These are phyloP conservation scores for Ceratosolen solmsi DNA, from an alignment of 1,140 invertebrate species.

Conservation along the genomic window DNA sequence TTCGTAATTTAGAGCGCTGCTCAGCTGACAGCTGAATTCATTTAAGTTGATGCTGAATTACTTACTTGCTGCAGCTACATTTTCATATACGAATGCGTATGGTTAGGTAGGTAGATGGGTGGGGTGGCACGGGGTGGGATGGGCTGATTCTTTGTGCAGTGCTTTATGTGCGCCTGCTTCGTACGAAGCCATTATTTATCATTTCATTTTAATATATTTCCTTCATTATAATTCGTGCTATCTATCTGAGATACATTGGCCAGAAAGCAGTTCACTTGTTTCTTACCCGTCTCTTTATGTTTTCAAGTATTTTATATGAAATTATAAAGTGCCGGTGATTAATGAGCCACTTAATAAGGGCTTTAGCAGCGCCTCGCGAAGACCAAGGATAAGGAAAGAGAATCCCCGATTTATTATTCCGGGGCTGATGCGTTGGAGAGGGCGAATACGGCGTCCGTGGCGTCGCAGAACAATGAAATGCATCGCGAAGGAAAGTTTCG, in stretches of 20 bases:
- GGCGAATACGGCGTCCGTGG: not conserved
- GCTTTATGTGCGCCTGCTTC: not conserved
- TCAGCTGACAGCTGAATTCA: conserved; percentile 11
- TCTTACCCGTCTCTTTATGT: not conserved
- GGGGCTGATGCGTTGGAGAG: not conserved
- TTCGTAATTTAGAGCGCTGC: conserved; percentile 18
- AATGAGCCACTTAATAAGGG: not conserved
- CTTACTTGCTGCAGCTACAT: not conserved
- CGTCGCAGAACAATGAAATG: not conserved
- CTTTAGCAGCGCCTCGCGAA: not conserved
- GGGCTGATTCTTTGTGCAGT: too few relatives aligned
- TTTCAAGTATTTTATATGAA: not conserved
- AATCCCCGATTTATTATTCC: not conserved
- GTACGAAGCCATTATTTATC: not conserved
- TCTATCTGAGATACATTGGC: not conserved
- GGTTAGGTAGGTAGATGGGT: too few relatives aligned
- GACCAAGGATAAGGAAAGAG: not conserved
- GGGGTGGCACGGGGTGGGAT: too few relatives aligned
- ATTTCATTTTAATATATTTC: not conserved
- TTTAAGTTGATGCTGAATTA: not conserved
- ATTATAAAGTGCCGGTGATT: not conserved
- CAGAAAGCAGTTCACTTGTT: not conserved
- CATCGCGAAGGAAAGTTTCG: conserved; percentile 3
- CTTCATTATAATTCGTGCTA: not conserved
- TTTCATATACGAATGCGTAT: not conserved